phyloP scores from a whole-genome alignment of 2,888 invertebrate genomes.

The Laspeyria flexula region DNA sequence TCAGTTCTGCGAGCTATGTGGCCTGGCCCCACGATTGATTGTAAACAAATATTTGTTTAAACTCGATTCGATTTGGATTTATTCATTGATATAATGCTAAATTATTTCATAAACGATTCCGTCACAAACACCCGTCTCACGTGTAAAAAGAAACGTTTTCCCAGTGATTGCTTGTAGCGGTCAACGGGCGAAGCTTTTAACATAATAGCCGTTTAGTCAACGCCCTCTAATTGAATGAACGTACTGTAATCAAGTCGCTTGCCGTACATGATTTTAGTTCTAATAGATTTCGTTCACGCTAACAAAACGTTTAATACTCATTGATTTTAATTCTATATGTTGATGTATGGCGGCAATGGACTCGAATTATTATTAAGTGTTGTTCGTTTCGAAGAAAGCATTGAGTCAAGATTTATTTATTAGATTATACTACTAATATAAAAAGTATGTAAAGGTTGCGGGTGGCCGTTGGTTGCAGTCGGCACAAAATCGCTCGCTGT shows the following conservation, averaged over 20 bases:
- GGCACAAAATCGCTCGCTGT: too few relatives aligned
- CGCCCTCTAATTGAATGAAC: slow-evolving; percentile 64
- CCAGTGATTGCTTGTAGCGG: slow-evolving; percentile 17
- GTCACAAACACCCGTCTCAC: background rate
- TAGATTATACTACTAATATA: too few relatives aligned
- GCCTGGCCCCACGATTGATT: too few relatives aligned
- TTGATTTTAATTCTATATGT: slow-evolving; percentile 42
- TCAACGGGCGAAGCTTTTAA: slow-evolving; percentile 46
- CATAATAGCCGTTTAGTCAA: slow-evolving; percentile 52
- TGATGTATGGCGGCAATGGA: slow-evolving; percentile 2
- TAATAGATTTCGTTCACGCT: slow-evolving; percentile 62
- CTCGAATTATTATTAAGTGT: background rate
- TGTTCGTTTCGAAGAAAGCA: background rate
- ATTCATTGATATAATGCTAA: too few relatives aligned
- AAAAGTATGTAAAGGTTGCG: too few relatives aligned
- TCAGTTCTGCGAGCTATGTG: too few relatives aligned
- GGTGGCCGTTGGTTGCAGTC: too few relatives aligned
- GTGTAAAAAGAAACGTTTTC: slow-evolving; percentile 16
- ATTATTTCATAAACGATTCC: too few relatives aligned
- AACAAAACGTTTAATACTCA: slow-evolving; percentile 48
- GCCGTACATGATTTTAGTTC: slow-evolving; percentile 60
- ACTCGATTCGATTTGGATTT: too few relatives aligned
- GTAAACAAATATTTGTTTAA: too few relatives aligned
- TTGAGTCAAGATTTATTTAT: too few relatives aligned
- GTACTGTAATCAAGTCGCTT: slow-evolving; percentile 58